Conservation (phyloP, 2,113 vertebrate species). For the Sylvia atricapilla region DNA sequence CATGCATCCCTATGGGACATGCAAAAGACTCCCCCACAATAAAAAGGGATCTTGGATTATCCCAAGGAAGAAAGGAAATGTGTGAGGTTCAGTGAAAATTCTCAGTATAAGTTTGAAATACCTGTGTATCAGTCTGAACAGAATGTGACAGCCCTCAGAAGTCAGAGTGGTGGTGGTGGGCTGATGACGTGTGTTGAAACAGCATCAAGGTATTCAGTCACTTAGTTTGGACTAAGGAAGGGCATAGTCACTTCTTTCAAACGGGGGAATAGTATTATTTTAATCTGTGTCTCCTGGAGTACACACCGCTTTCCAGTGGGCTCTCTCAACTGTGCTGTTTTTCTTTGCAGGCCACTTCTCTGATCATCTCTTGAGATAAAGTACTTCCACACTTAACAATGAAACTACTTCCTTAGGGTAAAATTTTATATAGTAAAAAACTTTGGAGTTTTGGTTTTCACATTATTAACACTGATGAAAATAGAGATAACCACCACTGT, state of each 20-base stretch:
- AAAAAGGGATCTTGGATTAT: constrained; percentile 69
- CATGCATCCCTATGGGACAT: not conserved
- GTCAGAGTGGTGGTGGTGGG: constrained; percentile 74
- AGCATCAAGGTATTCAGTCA: constrained; percentile 22
- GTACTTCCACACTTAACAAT: not conserved
- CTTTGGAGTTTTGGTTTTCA: not conserved
- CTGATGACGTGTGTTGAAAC: constrained; percentile 77
- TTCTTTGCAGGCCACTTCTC: not conserved
- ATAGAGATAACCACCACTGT: not conserved
- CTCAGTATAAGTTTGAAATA: constrained; percentile 64
- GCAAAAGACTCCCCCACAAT: not conserved
- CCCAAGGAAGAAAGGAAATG: constrained; percentile 82
- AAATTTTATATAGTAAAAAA: not conserved
- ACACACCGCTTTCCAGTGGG: not conserved
- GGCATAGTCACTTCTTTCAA: not conserved
- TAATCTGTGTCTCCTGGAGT: not conserved
- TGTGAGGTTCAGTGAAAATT: constrained; percentile 77
- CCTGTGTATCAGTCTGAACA: constrained; percentile 35
- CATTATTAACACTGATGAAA: not conserved
- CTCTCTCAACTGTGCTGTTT: not conserved
- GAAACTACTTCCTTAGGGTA: not conserved
- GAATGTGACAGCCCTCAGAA: constrained; percentile 33
- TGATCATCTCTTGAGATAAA: not conserved
- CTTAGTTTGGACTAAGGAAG: not conserved
- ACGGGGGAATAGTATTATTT: not conserved